Conservation (phyloP, 2,888 invertebrate species). For the Pachydiplax longipennis region DNA sequence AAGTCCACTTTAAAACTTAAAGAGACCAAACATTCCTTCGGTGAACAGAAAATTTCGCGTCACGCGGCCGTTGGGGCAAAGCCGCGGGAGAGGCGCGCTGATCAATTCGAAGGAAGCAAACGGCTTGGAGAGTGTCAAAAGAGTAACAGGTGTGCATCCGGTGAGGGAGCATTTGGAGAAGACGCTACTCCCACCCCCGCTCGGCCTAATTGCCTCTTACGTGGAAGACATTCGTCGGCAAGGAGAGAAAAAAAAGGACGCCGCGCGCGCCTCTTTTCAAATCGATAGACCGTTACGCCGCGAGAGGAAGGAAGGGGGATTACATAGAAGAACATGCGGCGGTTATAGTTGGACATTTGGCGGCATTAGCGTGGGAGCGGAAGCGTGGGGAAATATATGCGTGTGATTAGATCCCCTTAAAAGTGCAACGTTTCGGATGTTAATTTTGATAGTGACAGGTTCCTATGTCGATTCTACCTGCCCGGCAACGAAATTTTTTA, state of each 20-base stretch:
- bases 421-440: no score
- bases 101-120: no score
- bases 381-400: neutral
- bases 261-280: constrained; percentile 25
- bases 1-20: no score
- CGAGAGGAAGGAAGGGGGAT: neutral
- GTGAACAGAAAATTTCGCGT: no score
- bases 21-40: no score
- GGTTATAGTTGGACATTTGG: constrained; percentile 33
- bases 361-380: constrained; percentile 21
- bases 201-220: neutral
- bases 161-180: neutral
- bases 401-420: no score
- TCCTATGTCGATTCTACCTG: no score
- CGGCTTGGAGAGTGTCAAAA: constrained; percentile 5
- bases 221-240: neutral
- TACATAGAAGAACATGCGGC: neutral
- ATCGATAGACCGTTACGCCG: constrained; percentile 33
- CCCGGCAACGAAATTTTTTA: no score
- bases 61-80: no score
- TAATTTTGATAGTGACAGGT: no score
- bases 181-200: neutral
- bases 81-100: no score
- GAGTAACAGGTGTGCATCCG: constrained; percentile 41
- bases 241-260: neutral